phyloP scores from a whole-genome alignment of 2,797 vertebrate species.

The Oreochromis mossambicus region DNA sequence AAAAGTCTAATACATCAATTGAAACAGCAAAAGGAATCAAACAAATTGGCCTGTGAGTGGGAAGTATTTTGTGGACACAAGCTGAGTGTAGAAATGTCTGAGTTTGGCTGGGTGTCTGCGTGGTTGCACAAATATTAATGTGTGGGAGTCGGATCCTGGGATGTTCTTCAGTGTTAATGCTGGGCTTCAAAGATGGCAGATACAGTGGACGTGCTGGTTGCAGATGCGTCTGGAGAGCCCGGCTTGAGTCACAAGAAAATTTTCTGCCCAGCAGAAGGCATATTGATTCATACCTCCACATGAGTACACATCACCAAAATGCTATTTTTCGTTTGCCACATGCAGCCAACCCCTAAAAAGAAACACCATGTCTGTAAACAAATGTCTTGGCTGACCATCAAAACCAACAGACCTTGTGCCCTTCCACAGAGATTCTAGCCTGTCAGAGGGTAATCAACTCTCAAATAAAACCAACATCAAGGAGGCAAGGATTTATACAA shows the following conservation, averaged over 20 bases:
- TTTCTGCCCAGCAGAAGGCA: conserved; percentile 34
- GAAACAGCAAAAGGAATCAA: conserved; percentile 59
- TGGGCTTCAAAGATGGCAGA: conserved; percentile 64
- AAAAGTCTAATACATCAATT: conserved; percentile 51
- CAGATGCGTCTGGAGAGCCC: conserved; percentile 62
- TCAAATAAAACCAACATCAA: conserved; percentile 78
- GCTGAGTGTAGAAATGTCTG: conserved; percentile 41
- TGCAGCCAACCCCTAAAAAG: conserved; percentile 59
- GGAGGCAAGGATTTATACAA: conserved; percentile 67
- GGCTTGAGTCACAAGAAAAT: conserved; percentile 67
- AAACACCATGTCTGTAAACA: conserved; percentile 67
- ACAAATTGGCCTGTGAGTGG: conserved; percentile 65
- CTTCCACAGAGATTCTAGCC: conserved; percentile 69
- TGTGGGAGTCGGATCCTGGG: conserved; percentile 69
- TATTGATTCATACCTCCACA: conserved; percentile 71
- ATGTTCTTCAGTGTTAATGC: conserved; percentile 59
- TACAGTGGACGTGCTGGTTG: conserved; percentile 49
- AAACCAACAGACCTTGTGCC: conserved; percentile 66
- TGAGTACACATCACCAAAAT: conserved; percentile 58
- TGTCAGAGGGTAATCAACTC: conserved; percentile 79
- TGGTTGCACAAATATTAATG: conserved; percentile 49
- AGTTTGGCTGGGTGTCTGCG: conserved; percentile 41
- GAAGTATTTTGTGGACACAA: conserved; percentile 61
- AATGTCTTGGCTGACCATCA: conserved; percentile 77
- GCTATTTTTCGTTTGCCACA: conserved; percentile 57